A percentile compares a stretch with the other conserved stretches of the same genome.
Evolutionary conservation across 2,888 invertebrate species (phyloP).

Genomic region (Hirtodrosophila duncani): DNA sequence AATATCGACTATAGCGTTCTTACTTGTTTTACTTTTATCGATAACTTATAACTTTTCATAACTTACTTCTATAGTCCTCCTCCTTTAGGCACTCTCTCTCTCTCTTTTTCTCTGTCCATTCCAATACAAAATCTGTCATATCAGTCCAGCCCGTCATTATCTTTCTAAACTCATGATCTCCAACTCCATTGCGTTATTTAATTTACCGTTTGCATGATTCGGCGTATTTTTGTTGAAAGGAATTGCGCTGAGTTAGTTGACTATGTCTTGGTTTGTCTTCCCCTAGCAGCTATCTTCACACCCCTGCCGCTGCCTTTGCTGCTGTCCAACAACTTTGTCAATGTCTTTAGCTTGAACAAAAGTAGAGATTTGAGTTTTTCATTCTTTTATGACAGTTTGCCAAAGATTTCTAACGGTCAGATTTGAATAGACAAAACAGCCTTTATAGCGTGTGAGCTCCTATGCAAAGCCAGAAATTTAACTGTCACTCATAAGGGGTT

Average conservation of each 20-base stretch:
- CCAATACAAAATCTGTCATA: slow-evolving; percentile 23
- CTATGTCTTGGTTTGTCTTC: neutral
- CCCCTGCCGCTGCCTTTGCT: slow-evolving; percentile 1
- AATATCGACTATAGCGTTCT: too few species aligned
- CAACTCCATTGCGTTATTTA: slow-evolving; percentile 12
- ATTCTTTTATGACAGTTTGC: slow-evolving; percentile 31
- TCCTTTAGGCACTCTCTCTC: too few species aligned
- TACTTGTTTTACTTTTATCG: too few species aligned
- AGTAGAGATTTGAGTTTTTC: slow-evolving; percentile 21
- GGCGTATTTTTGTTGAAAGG: slow-evolving; percentile 37
- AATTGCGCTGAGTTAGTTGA: slow-evolving; percentile 24
- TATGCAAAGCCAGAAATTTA: slow-evolving; percentile 47
- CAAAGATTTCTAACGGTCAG: slow-evolving; percentile 52
- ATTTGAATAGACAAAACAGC: slow-evolving; percentile 33
- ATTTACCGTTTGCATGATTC: slow-evolving; percentile 42
- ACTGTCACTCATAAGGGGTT: slow-evolving; percentile 57
- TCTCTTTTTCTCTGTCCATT: neutral
- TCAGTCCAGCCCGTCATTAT: slow-evolving; percentile 15
- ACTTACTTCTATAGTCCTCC: too few species aligned
- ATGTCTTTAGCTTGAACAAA: slow-evolving; percentile 32
- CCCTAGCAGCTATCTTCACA: neutral
- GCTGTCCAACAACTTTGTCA: slow-evolving; percentile 34
- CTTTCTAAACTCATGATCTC: slow-evolving; percentile 4
- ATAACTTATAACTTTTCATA: too few species aligned
- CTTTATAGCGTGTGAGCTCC: slow-evolving; percentile 8